Evolutionary conservation across 1,140 invertebrate genomes (phyloP), one percentile per base, ranked within the genome.

Genomic region (Heliconius melpomene): DNA sequence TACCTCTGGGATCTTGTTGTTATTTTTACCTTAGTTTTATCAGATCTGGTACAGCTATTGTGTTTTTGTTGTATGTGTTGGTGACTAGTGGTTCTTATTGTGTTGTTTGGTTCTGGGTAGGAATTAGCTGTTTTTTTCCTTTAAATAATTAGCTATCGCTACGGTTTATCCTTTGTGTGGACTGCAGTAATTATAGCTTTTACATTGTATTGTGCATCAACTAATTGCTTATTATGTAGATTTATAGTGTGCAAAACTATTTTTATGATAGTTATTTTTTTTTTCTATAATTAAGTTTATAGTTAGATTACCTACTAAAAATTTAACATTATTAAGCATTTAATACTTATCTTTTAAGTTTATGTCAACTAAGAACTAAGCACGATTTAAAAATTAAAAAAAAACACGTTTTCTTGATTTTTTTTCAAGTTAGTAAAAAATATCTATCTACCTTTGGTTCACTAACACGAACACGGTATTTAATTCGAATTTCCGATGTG

Each of bases 21-120:
- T 46, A 60, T 77, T 77, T 71, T 71, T 71, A 50, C 66, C 23
- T 66, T 11, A n/a, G 60, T 29, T 60, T 66, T 66, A 66, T 66
- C 60, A 66, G 60, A 66, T 66, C 60, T 26, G 5, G 26, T 66
- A 66, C 26, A 29, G 23, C 60, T 29, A 66, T 66, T 66, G 60
- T 66, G 60, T 77, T 71, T 71, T 40, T 77, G 40, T 50, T 50
- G 57, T n/a, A 32, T 40, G 20, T 72, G 36, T 18, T 72, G 71
- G 20, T 40, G 32, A 72, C 71, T 38, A 29, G 13, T 32, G 13
- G 23, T 72, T 23, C 71, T 72, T 38, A 38, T 72, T 23, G 20
- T 72, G 36, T 38, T 72, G 20, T 72, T 72, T 72, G 32, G 16
- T 40, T 11, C 32, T 16, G 36, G 26, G 8, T 36, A 20, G 32